Evolutionary conservation across 1,140 invertebrate genomes (phyloP), one percentile per base, ranked within the genome.

Genomic region (Ditylenchus dipsaci): DNA sequence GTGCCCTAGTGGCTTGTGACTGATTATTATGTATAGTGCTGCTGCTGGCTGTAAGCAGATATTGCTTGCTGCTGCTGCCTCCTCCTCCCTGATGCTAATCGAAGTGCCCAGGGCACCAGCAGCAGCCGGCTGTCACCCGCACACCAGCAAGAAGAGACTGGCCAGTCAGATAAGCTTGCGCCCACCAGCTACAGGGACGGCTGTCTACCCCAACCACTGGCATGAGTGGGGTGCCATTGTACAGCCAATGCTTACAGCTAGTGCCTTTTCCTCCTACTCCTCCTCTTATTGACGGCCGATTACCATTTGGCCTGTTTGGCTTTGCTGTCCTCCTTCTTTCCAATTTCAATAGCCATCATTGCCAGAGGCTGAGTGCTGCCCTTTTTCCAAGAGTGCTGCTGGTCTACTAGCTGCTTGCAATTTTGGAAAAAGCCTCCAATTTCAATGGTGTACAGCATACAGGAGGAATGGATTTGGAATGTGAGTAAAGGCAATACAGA

Each of bases 341-440:
- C 33, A 45, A 49, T 64, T 64, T 64, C 17, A 58, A 64, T 64
- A 42, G 3, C 60, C 42, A 43, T 13, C 27, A 45, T 67, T 67
- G 15, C 23, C 13, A 21, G n/a, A 21, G 49, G 3, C 49, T 5
- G n/a, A 53, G 49, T 19, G 49, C 49, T 19, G 3, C 23, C 49
- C 23, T 11, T 38, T 11, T 38, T 11, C 33, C n/a, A n/a, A 38
- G 11, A 38, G 49, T 53, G 49, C 49, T 53, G 49, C n/a, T 26
- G 15, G 43, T 45, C 43, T n/a, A 45, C n/a, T n/a, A n/a, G n/a
- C n/a, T n/a, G 33, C 33, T 38, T 38, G 33, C 11, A 3, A 11
- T 38, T 38, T 38, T 38, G 33, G n/a, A n/a, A n/a, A n/a, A 38
- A 11, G 33, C 33, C 33, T 38, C 33, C 3, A 38, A 38, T 38